Evolutionary conservation across 2,797 vertebrate genomes (phyloP).

Genomic region (Poeciliopsis paucimaculata): DNA sequence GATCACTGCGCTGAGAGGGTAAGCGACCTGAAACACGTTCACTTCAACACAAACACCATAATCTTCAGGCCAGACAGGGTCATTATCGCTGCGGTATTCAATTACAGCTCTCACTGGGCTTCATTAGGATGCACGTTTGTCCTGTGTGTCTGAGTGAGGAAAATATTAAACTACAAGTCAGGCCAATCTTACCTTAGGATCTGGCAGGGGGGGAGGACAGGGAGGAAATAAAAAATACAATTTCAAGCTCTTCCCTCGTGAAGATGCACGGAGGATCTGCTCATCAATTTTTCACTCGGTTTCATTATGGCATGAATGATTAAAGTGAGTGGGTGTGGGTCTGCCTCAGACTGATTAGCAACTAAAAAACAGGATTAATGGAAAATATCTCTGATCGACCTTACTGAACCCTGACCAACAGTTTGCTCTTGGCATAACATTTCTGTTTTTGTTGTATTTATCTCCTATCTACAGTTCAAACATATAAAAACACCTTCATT

Average conservation of each 20-base stretch:
- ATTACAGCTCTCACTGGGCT: conserved; percentile 40
- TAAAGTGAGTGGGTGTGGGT: conserved; percentile 40
- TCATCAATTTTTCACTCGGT: conserved; percentile 67
- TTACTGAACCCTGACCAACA: conserved; percentile 14
- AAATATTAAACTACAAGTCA: conserved; percentile 4
- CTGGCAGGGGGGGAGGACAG: neutral
- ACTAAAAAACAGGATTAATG: conserved; percentile 22
- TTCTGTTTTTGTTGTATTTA: neutral
- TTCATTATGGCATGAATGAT: conserved; percentile 70
- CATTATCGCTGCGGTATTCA: conserved; percentile 53
- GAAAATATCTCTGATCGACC: conserved; percentile 23
- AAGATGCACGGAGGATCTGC: conserved; percentile 14
- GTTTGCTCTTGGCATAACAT: neutral
- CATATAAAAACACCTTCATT: neutral
- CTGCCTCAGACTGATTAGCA: conserved; percentile 30
- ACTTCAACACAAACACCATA: conserved; percentile 42
- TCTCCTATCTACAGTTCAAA: neutral
- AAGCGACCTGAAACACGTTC: conserved; percentile 37
- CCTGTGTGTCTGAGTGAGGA: neutral
- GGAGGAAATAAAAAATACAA: neutral
- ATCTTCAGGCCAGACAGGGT: conserved; percentile 43
- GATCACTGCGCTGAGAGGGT: conserved; percentile 6
- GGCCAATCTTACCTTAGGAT: conserved; percentile 8
- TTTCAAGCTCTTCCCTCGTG: neutral
- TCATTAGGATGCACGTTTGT: conserved; percentile 23